These are phyloP conservation scores for Isotomurus palustris DNA, from an alignment of 2,888 invertebrate genomes.

Conservation along the genomic window DNA sequence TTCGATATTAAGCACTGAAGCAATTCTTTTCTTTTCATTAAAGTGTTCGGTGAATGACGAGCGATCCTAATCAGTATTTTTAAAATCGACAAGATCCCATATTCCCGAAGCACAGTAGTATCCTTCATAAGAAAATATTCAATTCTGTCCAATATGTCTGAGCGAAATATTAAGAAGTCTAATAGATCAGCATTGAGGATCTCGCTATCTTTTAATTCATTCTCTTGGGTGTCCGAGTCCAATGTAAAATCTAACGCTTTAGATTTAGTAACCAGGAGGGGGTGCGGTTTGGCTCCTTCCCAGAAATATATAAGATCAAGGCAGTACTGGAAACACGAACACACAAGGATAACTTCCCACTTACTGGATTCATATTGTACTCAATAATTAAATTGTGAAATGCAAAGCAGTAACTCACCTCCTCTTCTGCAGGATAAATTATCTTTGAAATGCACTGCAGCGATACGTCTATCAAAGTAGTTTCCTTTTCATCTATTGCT, in stretches of 20 bases:
- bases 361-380: too few species aligned
- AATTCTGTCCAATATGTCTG: conserved; percentile 31
- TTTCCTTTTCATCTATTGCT: conserved; percentile 32
- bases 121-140: conserved; percentile 27
- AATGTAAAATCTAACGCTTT: conserved; percentile 54
- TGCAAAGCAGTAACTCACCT: too few species aligned
- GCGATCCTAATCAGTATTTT: conserved; percentile 74
- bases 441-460: conserved; percentile 30
- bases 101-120: conserved; percentile 25
- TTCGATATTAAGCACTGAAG: conserved; percentile 16
- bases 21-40: conserved; percentile 16
- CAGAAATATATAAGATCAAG: conserved; percentile 27
- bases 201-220: conserved; percentile 78
- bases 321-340: conserved; percentile 16
- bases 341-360: too few species aligned
- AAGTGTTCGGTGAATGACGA: conserved; percentile 65
- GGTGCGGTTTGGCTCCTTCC: conserved; percentile 28
- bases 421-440: conserved; percentile 36
- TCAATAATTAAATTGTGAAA: too few species aligned
- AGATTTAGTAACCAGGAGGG: conserved; percentile 50
- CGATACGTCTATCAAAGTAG: conserved; percentile 30
- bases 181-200: conserved; percentile 77
- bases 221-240: conserved; percentile 55
- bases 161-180: conserved; percentile 48
- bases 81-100: conserved; percentile 62